These are phyloP conservation scores for Chymomyza amoena DNA, from an alignment of 2,888 invertebrate species.

Conservation along the genomic window DNA sequence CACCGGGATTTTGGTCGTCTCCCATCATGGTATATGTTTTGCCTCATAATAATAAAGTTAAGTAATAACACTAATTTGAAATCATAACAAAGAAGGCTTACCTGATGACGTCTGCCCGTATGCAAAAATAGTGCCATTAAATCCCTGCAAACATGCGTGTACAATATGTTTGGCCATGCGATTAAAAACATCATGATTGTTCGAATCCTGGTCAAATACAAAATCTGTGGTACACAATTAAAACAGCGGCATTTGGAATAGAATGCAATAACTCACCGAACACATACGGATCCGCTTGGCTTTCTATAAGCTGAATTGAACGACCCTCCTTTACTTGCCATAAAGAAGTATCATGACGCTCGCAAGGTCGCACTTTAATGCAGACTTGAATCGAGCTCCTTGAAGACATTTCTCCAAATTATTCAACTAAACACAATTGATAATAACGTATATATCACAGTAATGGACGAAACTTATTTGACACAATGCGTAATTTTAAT, in stretches of 20 bases:
- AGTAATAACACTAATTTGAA: too few species aligned
- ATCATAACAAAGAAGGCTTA: background rate
- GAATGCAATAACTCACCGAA: constrained; percentile 77
- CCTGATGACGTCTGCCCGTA: constrained; percentile 96
- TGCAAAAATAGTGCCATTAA: constrained; percentile 93
- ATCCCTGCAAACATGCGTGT: constrained; percentile 85
- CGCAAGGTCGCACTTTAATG: constrained; percentile 83
- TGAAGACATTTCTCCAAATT: constrained; percentile 40
- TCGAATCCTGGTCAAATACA: constrained; percentile 83
- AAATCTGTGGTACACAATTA: constrained; percentile 82
- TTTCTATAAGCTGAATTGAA: constrained; percentile 81
- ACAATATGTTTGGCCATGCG: constrained; percentile 86
- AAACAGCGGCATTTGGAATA: background rate
- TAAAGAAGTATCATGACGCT: constrained; percentile 82
- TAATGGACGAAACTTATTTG: background rate
- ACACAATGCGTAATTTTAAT: background rate
- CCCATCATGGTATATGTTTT: constrained; percentile 93
- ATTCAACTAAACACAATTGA: background rate
- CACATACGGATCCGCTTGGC: constrained; percentile 79
- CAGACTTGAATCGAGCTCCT: constrained; percentile 84
- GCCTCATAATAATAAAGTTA: constrained; percentile 43
- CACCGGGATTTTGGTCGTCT: constrained; percentile 83
- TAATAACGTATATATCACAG: background rate
- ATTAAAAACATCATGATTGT: constrained; percentile 84
- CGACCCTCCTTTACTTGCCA: constrained; percentile 83